phyloP scores from a whole-genome alignment of 1,140 invertebrate genomes.

The Sipha flava region DNA sequence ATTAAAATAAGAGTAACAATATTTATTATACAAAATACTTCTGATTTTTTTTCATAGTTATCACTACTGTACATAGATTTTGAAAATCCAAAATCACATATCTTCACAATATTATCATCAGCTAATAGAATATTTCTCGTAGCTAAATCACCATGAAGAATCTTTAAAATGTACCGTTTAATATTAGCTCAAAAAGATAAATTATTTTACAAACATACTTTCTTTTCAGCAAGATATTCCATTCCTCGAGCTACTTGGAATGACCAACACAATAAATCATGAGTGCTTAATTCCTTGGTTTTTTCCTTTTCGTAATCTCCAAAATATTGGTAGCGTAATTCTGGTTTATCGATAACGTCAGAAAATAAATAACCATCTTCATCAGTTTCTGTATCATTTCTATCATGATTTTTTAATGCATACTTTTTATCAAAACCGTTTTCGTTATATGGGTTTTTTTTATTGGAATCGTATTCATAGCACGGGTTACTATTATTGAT shows the following conservation, averaged over 20 bases:
- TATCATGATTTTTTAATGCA: not conserved
- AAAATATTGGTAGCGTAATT: constrained; percentile 25
- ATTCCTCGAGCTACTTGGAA: constrained; percentile 92
- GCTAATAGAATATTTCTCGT: constrained; percentile 60
- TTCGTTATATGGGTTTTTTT: too few species aligned
- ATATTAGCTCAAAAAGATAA: not conserved
- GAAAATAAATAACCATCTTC: constrained; percentile 40
- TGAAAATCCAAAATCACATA: constrained; percentile 63
- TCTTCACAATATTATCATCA: constrained; percentile 55
- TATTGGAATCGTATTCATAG: constrained; percentile 31
- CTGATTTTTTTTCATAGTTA: constrained; percentile 54
- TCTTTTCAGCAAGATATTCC: constrained; percentile 83
- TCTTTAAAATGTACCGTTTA: constrained; percentile 36
- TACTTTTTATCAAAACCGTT: not conserved
- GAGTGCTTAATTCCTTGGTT: constrained; percentile 51
- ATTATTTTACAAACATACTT: constrained; percentile 50
- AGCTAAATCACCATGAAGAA: constrained; percentile 60
- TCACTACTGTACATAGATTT: constrained; percentile 53
- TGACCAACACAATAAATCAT: constrained; percentile 80
- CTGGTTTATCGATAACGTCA: constrained; percentile 54
- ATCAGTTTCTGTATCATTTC: constrained; percentile 23
- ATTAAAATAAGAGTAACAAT: constrained; percentile 67
- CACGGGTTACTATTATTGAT: constrained; percentile 13
- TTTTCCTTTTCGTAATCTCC: constrained; percentile 30
- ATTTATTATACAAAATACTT: constrained; percentile 73